Evolutionary conservation across 2,797 vertebrate genomes (phyloP), one percentile per base, ranked within the genome.

Genomic region (Craterocephalus amniculus): DNA sequence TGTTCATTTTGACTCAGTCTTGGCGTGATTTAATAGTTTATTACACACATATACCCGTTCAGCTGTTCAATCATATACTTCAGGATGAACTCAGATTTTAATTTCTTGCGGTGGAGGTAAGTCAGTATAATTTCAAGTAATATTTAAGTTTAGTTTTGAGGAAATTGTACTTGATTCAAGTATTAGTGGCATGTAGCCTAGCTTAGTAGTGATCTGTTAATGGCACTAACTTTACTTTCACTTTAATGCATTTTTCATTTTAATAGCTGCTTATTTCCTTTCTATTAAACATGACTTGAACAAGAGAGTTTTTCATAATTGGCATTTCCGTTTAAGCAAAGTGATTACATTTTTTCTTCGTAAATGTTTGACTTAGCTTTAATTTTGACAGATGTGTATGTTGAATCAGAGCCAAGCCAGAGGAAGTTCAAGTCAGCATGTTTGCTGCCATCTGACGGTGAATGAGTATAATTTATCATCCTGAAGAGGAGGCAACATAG

Each of bases 391-490:
- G 43, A 20, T 26, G 75, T 66, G 76, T 64, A 9, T 75, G 75
- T 72, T 54, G 78, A 80, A 6, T 75, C 63, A 74, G 31, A 59
- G 55, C 64, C 63, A 55, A 63, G 9, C 31, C 58, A 58, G 43
- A 52, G 16, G 4, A 31, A 6, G 20, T 0, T 12, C 7, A 60
- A 64, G 20, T 1, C 67, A 20, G 16, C 24, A 61, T 7, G 38
- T 88, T 31, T 90, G 83, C 69, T 59, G 13, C 86, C 91, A 87
- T 70, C 90, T 90, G 79, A 83, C 54, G 92, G 83, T 0, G 16
- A 0, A 12, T 22, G 0, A 0, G 2, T 5, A 64, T 1, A 67
- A 4, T 57, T 4, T 6, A 7, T 43, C 26, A 45, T 63, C 24
- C 1, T 8, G 67, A 63, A 58, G 62, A 81, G 79, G 83, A 63